A percentile compares a stretch with the other conserved stretches of the same genome.
Evolutionary conservation across 2,797 vertebrate species (phyloP).

Genomic region (Esox lucius): DNA sequence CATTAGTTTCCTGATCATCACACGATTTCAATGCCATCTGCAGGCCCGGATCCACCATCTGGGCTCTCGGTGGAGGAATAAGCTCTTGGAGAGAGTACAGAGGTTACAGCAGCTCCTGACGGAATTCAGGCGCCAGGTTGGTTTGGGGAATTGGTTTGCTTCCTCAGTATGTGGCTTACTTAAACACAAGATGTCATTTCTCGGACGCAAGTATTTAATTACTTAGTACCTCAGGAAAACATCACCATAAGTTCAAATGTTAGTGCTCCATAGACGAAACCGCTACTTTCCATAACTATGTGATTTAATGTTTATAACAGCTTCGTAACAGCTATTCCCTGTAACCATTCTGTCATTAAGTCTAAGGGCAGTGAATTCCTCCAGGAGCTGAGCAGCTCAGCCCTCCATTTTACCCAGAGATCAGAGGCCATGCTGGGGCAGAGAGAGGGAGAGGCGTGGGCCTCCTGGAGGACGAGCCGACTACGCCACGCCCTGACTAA

Average conservation of each 20-base stretch:
- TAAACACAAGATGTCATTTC: background rate
- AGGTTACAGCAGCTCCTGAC: conserved; percentile 64
- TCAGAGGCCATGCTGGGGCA: conserved; percentile 57
- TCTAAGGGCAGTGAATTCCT: conserved; percentile 67
- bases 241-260: background rate
- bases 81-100: conserved; percentile 71
- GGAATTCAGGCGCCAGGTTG: conserved; percentile 73
- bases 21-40: background rate
- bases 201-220: background rate
- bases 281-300: background rate
- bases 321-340: background rate
- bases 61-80: conserved; percentile 63
- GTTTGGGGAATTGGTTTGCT: background rate
- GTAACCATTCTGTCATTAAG: conserved; percentile 57
- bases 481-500: conserved; percentile 57
- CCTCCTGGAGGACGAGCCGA: conserved; percentile 68
- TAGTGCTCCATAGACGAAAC: background rate
- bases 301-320: background rate
- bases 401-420: conserved; percentile 56
- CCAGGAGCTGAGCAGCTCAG: conserved; percentile 59
- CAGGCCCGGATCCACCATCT: conserved; percentile 71
- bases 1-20: background rate
- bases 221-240: background rate
- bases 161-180: background rate
- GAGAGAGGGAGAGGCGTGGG: conserved; percentile 19